phyloP scores from a whole-genome alignment of 2,797 vertebrate species.

The Acanthopagrus latus region DNA sequence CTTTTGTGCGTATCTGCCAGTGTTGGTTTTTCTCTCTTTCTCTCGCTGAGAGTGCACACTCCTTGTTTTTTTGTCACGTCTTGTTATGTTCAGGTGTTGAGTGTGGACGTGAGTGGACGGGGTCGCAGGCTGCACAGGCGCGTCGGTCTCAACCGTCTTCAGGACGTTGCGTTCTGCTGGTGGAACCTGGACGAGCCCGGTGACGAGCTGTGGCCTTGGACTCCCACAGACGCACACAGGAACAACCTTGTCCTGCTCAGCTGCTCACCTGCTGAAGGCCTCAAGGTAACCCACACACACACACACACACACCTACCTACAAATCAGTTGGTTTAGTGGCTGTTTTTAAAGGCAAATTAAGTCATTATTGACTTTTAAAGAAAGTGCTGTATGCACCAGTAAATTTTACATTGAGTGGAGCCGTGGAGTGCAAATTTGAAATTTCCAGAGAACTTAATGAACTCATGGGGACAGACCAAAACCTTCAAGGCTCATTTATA shows the following conservation, averaged over 20 bases:
- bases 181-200: slow-evolving; percentile 83
- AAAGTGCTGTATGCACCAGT: background rate
- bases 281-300: slow-evolving; percentile 85
- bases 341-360: slow-evolving; percentile 5
- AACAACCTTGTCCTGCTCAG: slow-evolving; percentile 91
- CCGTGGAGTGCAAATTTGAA: background rate
- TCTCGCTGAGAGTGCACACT: no score
- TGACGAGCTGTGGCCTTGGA: slow-evolving; percentile 91
- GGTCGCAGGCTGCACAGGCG: slow-evolving; percentile 82
- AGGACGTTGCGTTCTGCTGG: slow-evolving; percentile 93
- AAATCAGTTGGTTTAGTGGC: background rate
- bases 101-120: slow-evolving; percentile 85
- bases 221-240: slow-evolving; percentile 86
- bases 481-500: no score
- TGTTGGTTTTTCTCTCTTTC: background rate
- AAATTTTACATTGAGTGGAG: background rate
- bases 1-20: background rate
- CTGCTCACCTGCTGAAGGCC: slow-evolving; percentile 85
- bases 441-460: background rate
- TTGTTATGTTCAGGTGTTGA: slow-evolving; percentile 84
- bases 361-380: slow-evolving; percentile 1
- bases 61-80: background rate
- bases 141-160: slow-evolving; percentile 86
- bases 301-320: slow-evolving; percentile 11
- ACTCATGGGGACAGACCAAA: background rate